Evolutionary conservation across 2,113 vertebrate species (phyloP).

Genomic region (Numida meleagris): DNA sequence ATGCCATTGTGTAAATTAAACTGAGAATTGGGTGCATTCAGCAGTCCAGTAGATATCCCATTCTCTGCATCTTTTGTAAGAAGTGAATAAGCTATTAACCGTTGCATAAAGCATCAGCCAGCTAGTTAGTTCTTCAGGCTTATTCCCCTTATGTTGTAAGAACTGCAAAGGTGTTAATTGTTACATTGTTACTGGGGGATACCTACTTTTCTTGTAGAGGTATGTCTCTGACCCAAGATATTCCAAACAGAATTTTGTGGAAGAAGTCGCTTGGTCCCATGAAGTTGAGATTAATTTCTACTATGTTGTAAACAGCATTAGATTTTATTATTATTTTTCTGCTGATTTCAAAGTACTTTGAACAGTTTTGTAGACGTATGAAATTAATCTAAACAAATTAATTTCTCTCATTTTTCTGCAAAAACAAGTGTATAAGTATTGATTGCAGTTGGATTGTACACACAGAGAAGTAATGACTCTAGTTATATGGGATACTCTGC

Average conservation of each 20-base stretch:
- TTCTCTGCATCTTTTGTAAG: not conserved
- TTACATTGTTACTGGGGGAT: not conserved
- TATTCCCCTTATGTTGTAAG: not conserved
- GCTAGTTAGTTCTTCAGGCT: not conserved
- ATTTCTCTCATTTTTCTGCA: not conserved
- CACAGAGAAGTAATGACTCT: not conserved
- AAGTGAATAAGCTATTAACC: not conserved
- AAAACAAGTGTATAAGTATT: not conserved
- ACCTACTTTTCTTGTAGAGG: not conserved
- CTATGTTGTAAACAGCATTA: not conserved
- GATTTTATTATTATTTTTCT: not conserved
- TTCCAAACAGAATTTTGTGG: not conserved
- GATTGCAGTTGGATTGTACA: not conserved
- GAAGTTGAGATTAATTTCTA: not conserved
- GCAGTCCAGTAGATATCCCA: not conserved
- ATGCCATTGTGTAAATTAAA: slow-evolving; percentile 20
- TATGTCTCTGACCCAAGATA: not conserved
- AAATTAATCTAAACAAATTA: not conserved
- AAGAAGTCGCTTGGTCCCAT: not conserved
- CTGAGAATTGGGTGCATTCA: not conserved
- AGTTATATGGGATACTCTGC: not conserved
- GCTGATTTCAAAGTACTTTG: not conserved
- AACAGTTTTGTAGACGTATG: not conserved
- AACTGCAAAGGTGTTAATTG: not conserved
- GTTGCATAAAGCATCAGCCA: not conserved